Conservation (phyloP, 1,140 invertebrate genomes). For the Pachyrhynchus sulphureomaculatus region DNA sequence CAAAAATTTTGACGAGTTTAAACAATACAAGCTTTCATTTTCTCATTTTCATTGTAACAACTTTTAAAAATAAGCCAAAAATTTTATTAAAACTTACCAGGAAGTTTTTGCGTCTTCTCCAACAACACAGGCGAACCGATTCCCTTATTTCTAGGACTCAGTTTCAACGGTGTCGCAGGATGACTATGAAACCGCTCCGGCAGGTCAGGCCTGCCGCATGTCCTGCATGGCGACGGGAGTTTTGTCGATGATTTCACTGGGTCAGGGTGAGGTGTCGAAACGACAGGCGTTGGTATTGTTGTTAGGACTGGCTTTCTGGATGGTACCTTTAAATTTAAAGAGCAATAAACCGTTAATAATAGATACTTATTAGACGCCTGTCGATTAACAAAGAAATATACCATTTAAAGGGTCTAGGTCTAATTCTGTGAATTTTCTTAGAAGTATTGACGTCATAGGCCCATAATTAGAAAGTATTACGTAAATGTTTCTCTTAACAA, state of each 20-base stretch:
- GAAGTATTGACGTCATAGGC: too few species aligned
- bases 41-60: too few species aligned
- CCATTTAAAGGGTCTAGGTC: too few species aligned
- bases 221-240: conserved; percentile 57
- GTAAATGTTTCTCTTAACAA: too few species aligned
- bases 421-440: too few species aligned
- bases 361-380: not conserved
- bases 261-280: conserved; percentile 9
- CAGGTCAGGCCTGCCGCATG: conserved; percentile 58
- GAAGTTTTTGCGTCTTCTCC: conserved; percentile 22
- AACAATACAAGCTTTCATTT: too few species aligned
- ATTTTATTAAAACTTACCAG: conserved; percentile 17
- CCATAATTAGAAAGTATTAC: too few species aligned
- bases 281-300: conserved; percentile 23
- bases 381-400: too few species aligned
- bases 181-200: conserved; percentile 65
- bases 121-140: not conserved
- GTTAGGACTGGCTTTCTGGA: conserved; percentile 17
- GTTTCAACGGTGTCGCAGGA: conserved; percentile 47
- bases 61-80: too few species aligned
- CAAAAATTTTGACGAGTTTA: too few species aligned
- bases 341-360: not conserved
- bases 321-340: conserved; percentile 14
- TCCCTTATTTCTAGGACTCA: conserved; percentile 19
- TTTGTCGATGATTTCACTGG: conserved; percentile 41